Percentiles rank a stretch among this genome's conserved stretches.
These are phyloP conservation scores for Tympanoctomys barrerae DNA, from an alignment of 2,797 vertebrate genomes.

Conservation along the genomic window DNA sequence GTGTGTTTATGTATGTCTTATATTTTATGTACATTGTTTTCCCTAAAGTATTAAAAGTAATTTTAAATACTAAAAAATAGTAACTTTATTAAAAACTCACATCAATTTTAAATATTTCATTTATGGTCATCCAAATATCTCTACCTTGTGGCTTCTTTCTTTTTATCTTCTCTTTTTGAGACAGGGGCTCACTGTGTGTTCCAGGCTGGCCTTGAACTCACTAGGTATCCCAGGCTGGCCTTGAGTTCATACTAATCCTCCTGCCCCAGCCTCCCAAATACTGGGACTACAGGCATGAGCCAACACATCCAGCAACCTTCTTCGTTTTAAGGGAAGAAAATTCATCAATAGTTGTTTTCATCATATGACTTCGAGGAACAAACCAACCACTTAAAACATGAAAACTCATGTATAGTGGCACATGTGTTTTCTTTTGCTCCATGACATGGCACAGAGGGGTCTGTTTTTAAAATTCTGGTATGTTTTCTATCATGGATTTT, in stretches of 20 bases:
- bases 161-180: not conserved
- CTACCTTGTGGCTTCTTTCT: not conserved
- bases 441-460: not conserved
- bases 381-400: slow-evolving; percentile 7
- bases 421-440: not conserved
- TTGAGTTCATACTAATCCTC: not conserved
- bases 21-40: not conserved
- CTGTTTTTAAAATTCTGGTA: slow-evolving; percentile 33
- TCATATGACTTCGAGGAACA: slow-evolving; percentile 6
- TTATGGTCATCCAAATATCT: not conserved
- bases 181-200: not conserved
- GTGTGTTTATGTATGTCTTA: not conserved
- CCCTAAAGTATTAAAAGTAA: not conserved
- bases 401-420: not conserved
- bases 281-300: not conserved
- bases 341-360: slow-evolving; percentile 4
- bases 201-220: not conserved
- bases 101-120: slow-evolving; percentile 45
- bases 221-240: not conserved
- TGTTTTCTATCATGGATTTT: slow-evolving; percentile 2
- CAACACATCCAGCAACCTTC: not conserved
- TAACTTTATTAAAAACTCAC: not conserved
- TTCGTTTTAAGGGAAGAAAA: slow-evolving; percentile 42
- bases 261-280: not conserved
- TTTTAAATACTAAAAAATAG: slow-evolving; percentile 21